A percentile compares a stretch with the other conserved stretches of the same genome.
These are phyloP conservation scores for Cichlasoma orientale DNA, from an alignment of 2,797 vertebrate genomes.

Conservation along the genomic window DNA sequence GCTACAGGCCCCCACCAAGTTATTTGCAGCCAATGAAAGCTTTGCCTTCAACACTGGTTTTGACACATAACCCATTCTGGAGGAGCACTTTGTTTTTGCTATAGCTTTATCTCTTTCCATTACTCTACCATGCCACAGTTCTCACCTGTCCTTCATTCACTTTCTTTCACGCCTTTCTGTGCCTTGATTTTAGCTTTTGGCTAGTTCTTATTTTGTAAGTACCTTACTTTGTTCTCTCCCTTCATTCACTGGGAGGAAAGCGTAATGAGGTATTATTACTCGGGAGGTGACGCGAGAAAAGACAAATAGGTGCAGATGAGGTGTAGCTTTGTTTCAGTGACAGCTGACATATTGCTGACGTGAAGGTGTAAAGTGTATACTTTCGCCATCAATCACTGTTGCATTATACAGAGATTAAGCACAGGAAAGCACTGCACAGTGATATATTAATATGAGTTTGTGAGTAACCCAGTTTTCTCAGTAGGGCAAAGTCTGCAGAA, in stretches of 20 bases:
- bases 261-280: neutral
- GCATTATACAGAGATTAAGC: neutral
- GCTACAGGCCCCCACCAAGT: conserved; percentile 72
- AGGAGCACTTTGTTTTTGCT: conserved; percentile 52
- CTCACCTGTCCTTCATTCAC: neutral
- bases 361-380: neutral
- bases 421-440: neutral
- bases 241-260: neutral
- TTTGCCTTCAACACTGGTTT: conserved; percentile 45
- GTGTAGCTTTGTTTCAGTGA: conserved; percentile 5
- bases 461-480: conserved; percentile 57
- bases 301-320: neutral
- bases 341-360: conserved; percentile 13
- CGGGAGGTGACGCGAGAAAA: neutral
- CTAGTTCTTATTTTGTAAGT: neutral
- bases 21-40: conserved; percentile 54
- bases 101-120: conserved; percentile 28
- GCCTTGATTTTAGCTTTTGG: neutral
- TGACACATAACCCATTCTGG: conserved; percentile 54
- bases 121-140: neutral
- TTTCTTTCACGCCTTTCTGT: neutral
- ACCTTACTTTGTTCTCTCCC: neutral
- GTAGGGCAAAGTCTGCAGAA: conserved; percentile 28
- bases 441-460: conserved; percentile 2
- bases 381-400: conserved; percentile 15